A percentile compares a stretch with the other conserved stretches of the same genome.
Conservation (phyloP, 2,888 invertebrate genomes). For the Mythimna albipuncta region DNA sequence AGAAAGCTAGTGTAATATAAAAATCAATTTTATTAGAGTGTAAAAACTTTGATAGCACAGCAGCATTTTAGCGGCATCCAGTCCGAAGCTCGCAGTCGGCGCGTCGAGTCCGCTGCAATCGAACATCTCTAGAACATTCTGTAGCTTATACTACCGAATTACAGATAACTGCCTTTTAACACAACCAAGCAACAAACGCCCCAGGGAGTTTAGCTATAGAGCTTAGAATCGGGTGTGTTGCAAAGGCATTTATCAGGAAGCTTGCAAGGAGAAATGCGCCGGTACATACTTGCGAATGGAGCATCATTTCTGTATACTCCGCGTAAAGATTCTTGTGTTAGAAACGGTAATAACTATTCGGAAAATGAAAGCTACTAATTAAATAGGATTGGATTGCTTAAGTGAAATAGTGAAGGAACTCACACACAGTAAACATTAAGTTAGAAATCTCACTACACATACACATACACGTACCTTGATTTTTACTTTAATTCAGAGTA, state of each 20-base stretch:
- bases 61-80: slow-evolving; percentile 67
- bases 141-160: slow-evolving; percentile 71
- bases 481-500: no score
- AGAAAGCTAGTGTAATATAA: no score
- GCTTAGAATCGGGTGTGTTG: not conserved
- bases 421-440: no score
- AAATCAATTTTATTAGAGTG: not conserved
- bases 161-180: slow-evolving; percentile 61
- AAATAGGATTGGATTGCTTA: no score
- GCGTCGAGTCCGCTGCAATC: slow-evolving; percentile 75
- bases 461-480: no score
- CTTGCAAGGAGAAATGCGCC: slow-evolving; percentile 64
- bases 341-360: slow-evolving; percentile 23
- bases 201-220: not conserved
- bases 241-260: slow-evolving; percentile 55
- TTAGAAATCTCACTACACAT: no score
- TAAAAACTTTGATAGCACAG: slow-evolving; percentile 21
- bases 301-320: slow-evolving; percentile 59
- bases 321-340: slow-evolving; percentile 60
- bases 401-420: no score
- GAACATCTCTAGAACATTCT: slow-evolving; percentile 78
- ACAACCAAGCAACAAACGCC: slow-evolving; percentile 14
- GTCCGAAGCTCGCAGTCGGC: slow-evolving; percentile 67
- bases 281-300: slow-evolving; percentile 64
- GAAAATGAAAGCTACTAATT: slow-evolving; percentile 20